Base-by-base conservation (phyloP, 1,140 invertebrate genomes). In the Drosophila ironensis region DNA sequence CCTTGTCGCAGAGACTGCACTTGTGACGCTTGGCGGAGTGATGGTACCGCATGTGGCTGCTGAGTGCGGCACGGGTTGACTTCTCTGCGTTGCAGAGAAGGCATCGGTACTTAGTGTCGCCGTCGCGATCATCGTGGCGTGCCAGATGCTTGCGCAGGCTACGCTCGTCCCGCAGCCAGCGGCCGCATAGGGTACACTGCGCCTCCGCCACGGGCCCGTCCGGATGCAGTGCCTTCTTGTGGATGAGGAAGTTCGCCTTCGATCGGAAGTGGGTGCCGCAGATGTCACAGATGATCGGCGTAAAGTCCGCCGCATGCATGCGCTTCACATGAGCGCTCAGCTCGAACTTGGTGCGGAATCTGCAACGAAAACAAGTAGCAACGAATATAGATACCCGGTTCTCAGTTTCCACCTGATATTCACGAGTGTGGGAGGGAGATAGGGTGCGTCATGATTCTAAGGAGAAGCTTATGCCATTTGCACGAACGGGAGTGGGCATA, bases 31-130 rank as follows among this genome's bases (percentile, higher is more conserved):
- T 87, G 50, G 53, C 30, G 22, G 86, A 75, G 51, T 89, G 88
- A 61, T 89, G 88, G 46, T 86, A 89, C 5, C 88, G 68, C 66
- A 84, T 88, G 38, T 89, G 88, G 27, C 80, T 78, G 44, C 68
- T 64, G 25, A 89, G 44, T 4, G 88, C 76, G 38, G 80, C 82
- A 9, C 88, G 75, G n/a, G 88, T 71, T 4, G 76, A 61, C 56
- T 88, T 86, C 59, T 78, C 80, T 7, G 63, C 88, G 4, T 71
- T 71, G 52, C 88, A 89, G 3, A 84, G 63, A 4, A 57, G 17
- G 41, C 88, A 89, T 24, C 73, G 64, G 45, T 88, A 89, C 27
- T 74, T 76, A 27, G 63, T 84, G 40, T 72, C 54, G 19, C 70
- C 61, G 24, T 84, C 86, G 33, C 74, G 68, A 71, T 84, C 73